Percentiles rank a stretch among this genome's conserved stretches.
These are phyloP conservation scores for Pseudomyrmex dendroicus DNA, from an alignment of 1,140 invertebrate genomes.

Conservation along the genomic window DNA sequence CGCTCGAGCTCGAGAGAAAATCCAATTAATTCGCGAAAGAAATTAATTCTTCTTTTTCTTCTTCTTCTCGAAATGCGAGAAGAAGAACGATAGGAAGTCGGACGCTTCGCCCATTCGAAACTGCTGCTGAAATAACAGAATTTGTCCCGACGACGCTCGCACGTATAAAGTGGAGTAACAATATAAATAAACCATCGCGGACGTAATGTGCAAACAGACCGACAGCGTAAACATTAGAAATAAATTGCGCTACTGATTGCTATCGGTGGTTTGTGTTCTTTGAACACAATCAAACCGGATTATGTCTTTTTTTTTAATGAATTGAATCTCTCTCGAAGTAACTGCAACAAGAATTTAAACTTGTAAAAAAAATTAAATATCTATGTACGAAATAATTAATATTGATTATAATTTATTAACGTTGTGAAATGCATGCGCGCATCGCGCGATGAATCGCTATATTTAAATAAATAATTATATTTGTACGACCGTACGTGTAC, in stretches of 20 bases:
- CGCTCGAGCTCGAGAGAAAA: not conserved
- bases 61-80: not conserved
- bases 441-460: not conserved
- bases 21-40: constrained; percentile 5
- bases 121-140: constrained; percentile 3
- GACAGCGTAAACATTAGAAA: constrained; percentile 13
- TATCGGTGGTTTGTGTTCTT: not conserved
- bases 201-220: constrained; percentile 26
- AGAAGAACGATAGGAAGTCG: not conserved
- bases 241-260: constrained; percentile 20
- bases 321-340: not conserved
- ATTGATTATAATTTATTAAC: not conserved
- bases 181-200: constrained; percentile 14
- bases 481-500: not conserved
- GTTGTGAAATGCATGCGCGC: not conserved
- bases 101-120: not conserved
- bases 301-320: not conserved
- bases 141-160: not conserved
- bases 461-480: not conserved
- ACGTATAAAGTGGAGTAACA: constrained; percentile 8
- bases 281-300: not conserved
- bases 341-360: too few relatives aligned
- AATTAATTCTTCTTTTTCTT: not conserved
- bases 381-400: too few relatives aligned
- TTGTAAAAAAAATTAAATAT: too few relatives aligned